A percentile compares a stretch with the other conserved stretches of the same genome.
Conservation (phyloP, 2,888 invertebrate genomes). For the Scaptodrosophila latifasciaeformis region DNA sequence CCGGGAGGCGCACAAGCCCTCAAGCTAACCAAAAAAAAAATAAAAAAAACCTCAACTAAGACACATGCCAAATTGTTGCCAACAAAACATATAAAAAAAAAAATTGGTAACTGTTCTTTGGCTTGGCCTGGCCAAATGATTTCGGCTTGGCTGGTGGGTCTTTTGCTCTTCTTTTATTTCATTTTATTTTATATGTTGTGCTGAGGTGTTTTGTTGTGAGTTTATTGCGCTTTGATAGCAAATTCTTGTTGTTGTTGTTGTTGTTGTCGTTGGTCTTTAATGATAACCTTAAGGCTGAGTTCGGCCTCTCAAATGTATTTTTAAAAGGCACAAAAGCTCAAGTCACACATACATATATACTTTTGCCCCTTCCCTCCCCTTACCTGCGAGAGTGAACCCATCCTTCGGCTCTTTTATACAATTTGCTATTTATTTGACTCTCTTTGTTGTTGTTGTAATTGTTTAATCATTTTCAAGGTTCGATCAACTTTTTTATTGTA, state of each 20-base stretch:
- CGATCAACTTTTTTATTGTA: conserved; percentile 50
- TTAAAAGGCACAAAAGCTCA: conserved; percentile 23
- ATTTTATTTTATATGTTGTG: conserved; percentile 10
- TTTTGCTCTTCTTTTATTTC: conserved; percentile 21
- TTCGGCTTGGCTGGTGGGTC: conserved; percentile 2
- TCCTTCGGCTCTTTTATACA: neutral
- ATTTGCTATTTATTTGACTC: neutral
- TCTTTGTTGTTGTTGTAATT: conserved; percentile 22
- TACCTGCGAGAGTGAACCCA: no score
- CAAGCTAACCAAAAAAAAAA: no score
- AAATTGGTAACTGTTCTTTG: conserved; percentile 54
- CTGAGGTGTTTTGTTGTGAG: conserved; percentile 22
- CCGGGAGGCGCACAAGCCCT: no score
- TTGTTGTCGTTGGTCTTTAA: conserved; percentile 43
- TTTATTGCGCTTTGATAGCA: conserved; percentile 30
- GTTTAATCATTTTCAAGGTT: conserved; percentile 53
- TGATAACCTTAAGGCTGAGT: conserved; percentile 41
- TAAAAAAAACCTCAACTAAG: neutral
- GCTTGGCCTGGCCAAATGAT: no score
- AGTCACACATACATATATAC: no score
- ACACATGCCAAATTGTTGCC: conserved; percentile 9
- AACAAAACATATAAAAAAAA: no score
- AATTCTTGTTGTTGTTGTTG: conserved; percentile 10
- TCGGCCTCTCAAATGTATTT: conserved; percentile 20
- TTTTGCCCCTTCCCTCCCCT: no score